phyloP scores from a whole-genome alignment of 2,888 invertebrate genomes.

The Apomyelois bistriatella region DNA sequence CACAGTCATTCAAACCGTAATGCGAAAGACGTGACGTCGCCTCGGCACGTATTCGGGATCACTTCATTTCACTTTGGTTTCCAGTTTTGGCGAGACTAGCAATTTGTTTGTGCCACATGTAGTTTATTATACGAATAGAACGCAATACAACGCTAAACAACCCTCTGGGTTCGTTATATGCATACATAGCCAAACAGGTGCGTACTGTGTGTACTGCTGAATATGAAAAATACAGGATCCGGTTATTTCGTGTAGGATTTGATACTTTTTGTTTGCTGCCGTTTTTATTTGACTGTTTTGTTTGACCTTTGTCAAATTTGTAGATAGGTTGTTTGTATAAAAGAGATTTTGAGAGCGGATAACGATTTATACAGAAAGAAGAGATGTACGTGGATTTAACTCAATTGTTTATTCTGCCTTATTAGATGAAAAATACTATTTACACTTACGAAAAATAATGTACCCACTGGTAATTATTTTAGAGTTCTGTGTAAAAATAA shows the following conservation, averaged over 20 bases:
- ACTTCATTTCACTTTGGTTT: conserved; percentile 35
- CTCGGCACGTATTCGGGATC: conserved; percentile 36
- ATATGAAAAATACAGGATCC: conserved; percentile 4
- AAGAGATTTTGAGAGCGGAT: neutral
- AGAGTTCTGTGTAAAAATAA: too few relatives aligned
- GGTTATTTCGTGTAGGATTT: neutral
- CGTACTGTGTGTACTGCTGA: neutral
- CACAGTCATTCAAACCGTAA: conserved; percentile 56
- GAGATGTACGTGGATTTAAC: too few relatives aligned
- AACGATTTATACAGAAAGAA: too few relatives aligned
- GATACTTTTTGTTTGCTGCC: neutral
- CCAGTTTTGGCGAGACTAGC: conserved; percentile 30
- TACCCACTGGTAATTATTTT: too few relatives aligned
- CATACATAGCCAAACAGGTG: conserved; percentile 21
- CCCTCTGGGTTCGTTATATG: conserved; percentile 17
- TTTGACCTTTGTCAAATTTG: neutral
- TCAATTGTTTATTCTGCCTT: too few relatives aligned
- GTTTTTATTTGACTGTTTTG: neutral
- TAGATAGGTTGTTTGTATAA: neutral
- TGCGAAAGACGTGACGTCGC: conserved; percentile 48
- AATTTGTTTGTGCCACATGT: conserved; percentile 36
- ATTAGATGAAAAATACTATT: too few relatives aligned
- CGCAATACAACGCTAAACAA: conserved; percentile 22
- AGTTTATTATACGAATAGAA: conserved; percentile 37
- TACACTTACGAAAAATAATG: too few relatives aligned